A percentile compares a stretch with the other conserved stretches of the same genome.
Evolutionary conservation across 2,113 vertebrate species (phyloP).

Genomic region (Tauraco erythrolophus): DNA sequence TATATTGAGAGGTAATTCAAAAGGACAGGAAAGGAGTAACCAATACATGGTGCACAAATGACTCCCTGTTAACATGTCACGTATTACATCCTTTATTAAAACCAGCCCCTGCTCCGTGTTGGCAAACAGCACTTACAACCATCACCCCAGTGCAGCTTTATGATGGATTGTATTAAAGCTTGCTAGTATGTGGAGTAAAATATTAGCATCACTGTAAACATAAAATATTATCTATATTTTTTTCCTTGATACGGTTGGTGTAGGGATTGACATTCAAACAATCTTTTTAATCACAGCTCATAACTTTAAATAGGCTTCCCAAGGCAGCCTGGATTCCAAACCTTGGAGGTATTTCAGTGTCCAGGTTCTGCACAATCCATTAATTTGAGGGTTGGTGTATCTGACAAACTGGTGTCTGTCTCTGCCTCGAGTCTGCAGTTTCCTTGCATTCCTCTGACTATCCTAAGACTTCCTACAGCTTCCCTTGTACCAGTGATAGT

Average conservation of each 20-base stretch:
- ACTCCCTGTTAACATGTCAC: constrained; percentile 69
- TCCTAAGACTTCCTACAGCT: neutral
- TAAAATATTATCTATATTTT: neutral
- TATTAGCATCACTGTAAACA: neutral
- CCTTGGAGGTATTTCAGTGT: neutral
- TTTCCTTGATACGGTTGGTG: neutral
- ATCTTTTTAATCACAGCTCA: neutral
- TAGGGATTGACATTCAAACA: neutral
- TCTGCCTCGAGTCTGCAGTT: neutral
- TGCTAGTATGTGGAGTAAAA: neutral
- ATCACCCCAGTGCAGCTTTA: neutral
- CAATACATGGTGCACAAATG: constrained; percentile 50
- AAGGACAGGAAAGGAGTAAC: constrained; percentile 55
- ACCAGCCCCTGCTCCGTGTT: neutral
- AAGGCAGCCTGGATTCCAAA: neutral
- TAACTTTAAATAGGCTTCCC: neutral
- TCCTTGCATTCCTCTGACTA: neutral
- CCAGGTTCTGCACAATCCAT: neutral
- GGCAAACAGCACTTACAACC: neutral
- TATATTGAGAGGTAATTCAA: constrained; percentile 53
- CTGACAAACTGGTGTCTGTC: neutral
- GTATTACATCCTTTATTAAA: constrained; percentile 66
- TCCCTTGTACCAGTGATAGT: neutral
- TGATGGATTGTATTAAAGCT: neutral
- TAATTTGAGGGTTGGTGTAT: neutral